phyloP scores from a whole-genome alignment of 2,113 vertebrate genomes.

The Myanophis thanlyinensis region DNA sequence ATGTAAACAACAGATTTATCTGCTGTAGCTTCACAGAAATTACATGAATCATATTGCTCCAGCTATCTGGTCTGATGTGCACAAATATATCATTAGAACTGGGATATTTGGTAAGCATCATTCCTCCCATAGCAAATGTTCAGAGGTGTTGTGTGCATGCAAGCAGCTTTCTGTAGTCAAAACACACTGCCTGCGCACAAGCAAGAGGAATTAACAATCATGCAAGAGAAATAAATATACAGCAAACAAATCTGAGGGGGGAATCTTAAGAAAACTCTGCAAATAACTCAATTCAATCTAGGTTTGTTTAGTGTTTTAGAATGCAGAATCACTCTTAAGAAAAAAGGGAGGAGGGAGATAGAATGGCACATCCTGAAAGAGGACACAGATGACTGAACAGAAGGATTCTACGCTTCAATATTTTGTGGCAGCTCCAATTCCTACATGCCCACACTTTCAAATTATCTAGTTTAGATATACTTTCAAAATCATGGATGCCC shows the following conservation, averaged over 20 bases:
- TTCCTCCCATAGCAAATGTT: not conserved
- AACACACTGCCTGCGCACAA: not conserved
- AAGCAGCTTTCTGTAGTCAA: not conserved
- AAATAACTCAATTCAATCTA: not conserved
- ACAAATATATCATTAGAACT: not conserved
- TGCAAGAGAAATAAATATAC: not conserved
- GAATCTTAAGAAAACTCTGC: not conserved
- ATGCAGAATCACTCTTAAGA: not conserved
- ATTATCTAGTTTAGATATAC: not conserved
- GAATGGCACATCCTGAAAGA: not conserved
- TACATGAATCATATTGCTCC: not conserved
- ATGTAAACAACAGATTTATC: not conserved
- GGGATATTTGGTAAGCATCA: not conserved
- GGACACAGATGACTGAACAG: not conserved
- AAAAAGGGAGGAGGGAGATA: not conserved
- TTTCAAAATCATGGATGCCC: not conserved
- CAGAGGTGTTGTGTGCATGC: not conserved
- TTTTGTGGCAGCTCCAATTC: not conserved
- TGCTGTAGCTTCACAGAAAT: not conserved
- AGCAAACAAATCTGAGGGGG: not conserved
- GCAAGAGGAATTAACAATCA: not conserved
- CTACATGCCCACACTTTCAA: not conserved
- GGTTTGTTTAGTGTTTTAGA: not conserved
- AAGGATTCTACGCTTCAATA: not conserved
- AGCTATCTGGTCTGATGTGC: not conserved